Percentiles rank a stretch among this genome's conserved stretches.
phyloP scores from a whole-genome alignment of 2,888 invertebrate species.

The Brachyptera risi region DNA sequence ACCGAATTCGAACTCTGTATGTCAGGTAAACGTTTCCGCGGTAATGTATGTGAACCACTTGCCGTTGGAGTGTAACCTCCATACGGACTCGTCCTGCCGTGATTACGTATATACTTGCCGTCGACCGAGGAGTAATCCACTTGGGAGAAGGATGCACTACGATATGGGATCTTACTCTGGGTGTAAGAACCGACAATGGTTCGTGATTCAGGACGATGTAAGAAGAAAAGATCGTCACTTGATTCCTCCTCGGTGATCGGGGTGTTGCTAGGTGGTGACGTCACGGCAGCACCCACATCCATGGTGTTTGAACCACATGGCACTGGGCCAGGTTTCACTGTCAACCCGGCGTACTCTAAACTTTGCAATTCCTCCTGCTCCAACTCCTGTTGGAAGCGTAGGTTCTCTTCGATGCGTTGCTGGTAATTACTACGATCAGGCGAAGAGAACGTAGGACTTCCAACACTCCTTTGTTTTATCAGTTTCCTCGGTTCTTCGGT shows the following conservation, averaged over 20 bases:
- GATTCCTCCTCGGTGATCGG: conserved; percentile 27
- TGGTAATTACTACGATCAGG: conserved; percentile 3
- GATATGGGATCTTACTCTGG: conserved; percentile 66
- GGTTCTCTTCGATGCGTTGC: conserved; percentile 6
- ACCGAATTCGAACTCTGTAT: conserved; percentile 46
- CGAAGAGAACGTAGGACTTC: background rate
- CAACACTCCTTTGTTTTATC: background rate
- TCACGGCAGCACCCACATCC: background rate
- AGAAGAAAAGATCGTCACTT: conserved; percentile 43
- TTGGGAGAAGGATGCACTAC: conserved; percentile 85
- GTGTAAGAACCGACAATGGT: conserved; percentile 59
- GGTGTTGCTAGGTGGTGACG: background rate
- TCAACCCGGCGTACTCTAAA: no score
- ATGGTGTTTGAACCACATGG: background rate
- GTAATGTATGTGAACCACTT: conserved; percentile 36
- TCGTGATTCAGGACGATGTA: conserved; percentile 56
- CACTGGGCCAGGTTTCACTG: background rate
- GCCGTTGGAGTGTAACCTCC: conserved; percentile 29
- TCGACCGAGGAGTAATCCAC: conserved; percentile 69
- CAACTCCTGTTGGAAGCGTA: conserved; percentile 13
- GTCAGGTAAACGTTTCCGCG: conserved; percentile 33
- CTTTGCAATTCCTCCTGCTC: background rate
- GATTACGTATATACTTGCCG: conserved; percentile 48
- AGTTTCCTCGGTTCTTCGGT: background rate
- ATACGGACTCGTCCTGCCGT: conserved; percentile 17